Evolutionary conservation across 1,140 invertebrate genomes (phyloP).

Genomic region (Bombus breviceps): DNA sequence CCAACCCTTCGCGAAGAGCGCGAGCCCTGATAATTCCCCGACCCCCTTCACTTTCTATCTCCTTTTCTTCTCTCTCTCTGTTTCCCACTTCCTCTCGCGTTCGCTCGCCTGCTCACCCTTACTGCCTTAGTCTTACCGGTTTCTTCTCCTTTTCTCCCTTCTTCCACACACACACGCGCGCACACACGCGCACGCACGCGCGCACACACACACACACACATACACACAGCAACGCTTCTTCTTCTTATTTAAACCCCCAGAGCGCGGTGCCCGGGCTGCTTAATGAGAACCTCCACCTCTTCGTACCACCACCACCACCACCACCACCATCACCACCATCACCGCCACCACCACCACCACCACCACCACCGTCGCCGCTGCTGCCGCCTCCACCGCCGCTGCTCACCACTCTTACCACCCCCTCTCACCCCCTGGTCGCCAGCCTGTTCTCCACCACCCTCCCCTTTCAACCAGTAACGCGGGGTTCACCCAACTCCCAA

Average conservation of each 20-base stretch:
- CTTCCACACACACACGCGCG: conserved; percentile 61
- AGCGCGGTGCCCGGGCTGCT: conserved; percentile 80
- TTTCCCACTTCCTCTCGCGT: conserved; percentile 45
- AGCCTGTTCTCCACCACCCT: conserved; percentile 56
- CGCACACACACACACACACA: conserved; percentile 34
- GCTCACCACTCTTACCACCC: conserved; percentile 57
- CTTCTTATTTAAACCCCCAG: conserved; percentile 79
- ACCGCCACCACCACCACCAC: conserved; percentile 29
- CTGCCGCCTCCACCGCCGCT: conserved; percentile 44
- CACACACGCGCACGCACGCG: background rate
- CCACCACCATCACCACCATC: conserved; percentile 33
- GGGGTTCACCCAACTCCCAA: conserved; percentile 67
- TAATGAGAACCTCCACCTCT: conserved; percentile 81
- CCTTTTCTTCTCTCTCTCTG: conserved; percentile 40
- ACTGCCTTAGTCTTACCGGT: conserved; percentile 76
- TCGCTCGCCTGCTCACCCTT: conserved; percentile 56
- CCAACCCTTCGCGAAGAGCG: conserved; percentile 63
- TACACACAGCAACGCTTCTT: conserved; percentile 68
- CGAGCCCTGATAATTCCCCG: conserved; percentile 78
- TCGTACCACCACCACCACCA: conserved; percentile 66
- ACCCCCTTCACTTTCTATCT: conserved; percentile 60
- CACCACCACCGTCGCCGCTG: conserved; percentile 57
- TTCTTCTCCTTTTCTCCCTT: conserved; percentile 78
- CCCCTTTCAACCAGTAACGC: conserved; percentile 61
- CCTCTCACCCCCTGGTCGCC: conserved; percentile 3